Evolutionary conservation across 2,888 invertebrate genomes (phyloP).

Genomic region (Lepetodrilus schrolli): DNA sequence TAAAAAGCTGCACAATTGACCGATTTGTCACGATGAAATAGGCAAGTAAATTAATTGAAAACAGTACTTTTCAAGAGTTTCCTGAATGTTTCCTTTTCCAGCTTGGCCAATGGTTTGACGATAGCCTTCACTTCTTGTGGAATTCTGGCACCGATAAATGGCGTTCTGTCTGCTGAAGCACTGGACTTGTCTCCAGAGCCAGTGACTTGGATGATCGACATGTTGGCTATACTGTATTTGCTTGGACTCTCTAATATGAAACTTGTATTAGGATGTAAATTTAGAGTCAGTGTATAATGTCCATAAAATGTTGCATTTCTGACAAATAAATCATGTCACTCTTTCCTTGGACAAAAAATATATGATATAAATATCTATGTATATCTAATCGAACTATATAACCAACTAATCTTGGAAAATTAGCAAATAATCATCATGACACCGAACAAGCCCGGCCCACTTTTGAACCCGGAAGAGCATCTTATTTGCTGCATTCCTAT

Average conservation of each 20-base stretch:
- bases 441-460: not conserved
- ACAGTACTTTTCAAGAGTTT: conserved; percentile 65
- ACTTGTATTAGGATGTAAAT: not conserved
- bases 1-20: too few relatives aligned
- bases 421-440: not conserved
- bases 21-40: too few relatives aligned
- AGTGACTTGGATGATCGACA: conserved; percentile 68
- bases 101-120: conserved; percentile 59
- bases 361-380: too few relatives aligned
- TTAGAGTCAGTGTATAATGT: not conserved
- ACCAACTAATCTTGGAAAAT: too few relatives aligned
- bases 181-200: conserved; percentile 57
- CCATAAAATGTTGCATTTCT: not conserved
- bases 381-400: too few relatives aligned
- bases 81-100: conserved; percentile 63
- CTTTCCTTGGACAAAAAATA: not conserved
- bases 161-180: conserved; percentile 60
- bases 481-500: not conserved
- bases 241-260: too few relatives aligned
- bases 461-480: conserved; percentile 25
- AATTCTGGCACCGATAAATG: conserved; percentile 66
- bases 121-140: conserved; percentile 66
- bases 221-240: conserved; percentile 35
- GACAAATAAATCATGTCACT: not conserved
- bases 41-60: too few relatives aligned